These are phyloP conservation scores for Trogon surrucura DNA, from an alignment of 2,113 vertebrate genomes.

Conservation along the genomic window DNA sequence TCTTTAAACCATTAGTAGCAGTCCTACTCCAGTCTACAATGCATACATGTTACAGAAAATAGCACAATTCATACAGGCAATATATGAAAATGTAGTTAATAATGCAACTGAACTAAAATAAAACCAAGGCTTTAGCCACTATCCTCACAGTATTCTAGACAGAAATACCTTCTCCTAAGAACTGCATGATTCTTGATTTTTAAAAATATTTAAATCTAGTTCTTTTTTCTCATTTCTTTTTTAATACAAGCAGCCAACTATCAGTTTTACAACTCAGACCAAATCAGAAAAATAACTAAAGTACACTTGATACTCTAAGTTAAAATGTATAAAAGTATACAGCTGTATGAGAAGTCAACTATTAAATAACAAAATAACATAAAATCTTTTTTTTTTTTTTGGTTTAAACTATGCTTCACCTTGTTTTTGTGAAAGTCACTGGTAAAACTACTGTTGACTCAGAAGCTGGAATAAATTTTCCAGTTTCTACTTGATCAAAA, in stretches of 20 bases:
- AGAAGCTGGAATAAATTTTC: slow-evolving; percentile 2
- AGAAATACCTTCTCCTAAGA: not conserved
- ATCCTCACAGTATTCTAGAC: not conserved
- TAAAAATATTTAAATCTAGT: not conserved
- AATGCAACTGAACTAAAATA: slow-evolving; percentile 14
- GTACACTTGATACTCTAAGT: not conserved
- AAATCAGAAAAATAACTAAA: not conserved
- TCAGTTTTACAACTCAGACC: not conserved
- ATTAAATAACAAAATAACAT: not conserved
- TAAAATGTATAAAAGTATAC: not conserved
- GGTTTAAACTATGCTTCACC: not conserved
- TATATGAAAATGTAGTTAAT: slow-evolving; percentile 35
- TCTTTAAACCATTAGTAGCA: slow-evolving; percentile 83
- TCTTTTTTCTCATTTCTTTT: not conserved
- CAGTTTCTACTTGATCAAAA: not conserved
- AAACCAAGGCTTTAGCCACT: not conserved
- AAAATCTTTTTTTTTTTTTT: not conserved
- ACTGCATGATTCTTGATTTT: not conserved
- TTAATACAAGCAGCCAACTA: not conserved
- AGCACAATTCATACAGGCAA: slow-evolving; percentile 42
- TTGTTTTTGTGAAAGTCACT: not conserved
- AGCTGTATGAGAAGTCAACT: not conserved
- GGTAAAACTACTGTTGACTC: not conserved
- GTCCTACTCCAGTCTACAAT: slow-evolving; percentile 83
- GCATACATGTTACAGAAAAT: slow-evolving; percentile 64